Evolutionary conservation across 1,140 invertebrate species (phyloP).

Genomic region (Sitophilus oryzae): DNA sequence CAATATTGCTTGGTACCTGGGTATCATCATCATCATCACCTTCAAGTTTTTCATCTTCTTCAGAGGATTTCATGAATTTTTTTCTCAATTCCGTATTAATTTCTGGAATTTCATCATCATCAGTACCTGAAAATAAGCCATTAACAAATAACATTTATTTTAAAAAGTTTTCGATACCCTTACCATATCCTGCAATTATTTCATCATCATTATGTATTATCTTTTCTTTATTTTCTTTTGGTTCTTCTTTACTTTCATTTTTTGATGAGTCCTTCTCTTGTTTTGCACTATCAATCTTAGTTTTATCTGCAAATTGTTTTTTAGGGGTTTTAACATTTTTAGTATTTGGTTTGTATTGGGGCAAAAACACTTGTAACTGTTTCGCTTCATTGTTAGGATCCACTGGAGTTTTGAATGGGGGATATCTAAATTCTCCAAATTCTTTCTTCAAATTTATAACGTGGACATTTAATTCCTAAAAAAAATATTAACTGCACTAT

Average conservation of each 20-base stretch:
- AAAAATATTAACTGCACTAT: neutral
- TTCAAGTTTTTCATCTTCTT: constrained; percentile 12
- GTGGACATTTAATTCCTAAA: constrained; percentile 65
- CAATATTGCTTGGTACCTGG: constrained; percentile 26
- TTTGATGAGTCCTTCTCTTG: neutral
- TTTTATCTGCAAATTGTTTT: constrained; percentile 35
- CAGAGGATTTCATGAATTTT: constrained; percentile 8
- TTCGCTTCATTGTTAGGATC: constrained; percentile 59
- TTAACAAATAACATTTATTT: neutral
- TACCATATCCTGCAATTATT: constrained; percentile 32
- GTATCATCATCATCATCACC: constrained; percentile 26
- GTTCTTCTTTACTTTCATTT: neutral
- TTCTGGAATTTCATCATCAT: constrained; percentile 25
- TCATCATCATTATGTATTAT: constrained; percentile 22
- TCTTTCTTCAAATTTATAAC: constrained; percentile 64
- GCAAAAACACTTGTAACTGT: constrained; percentile 64
- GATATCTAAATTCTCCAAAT: constrained; percentile 74
- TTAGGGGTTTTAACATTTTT: constrained; percentile 27
- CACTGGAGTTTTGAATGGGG: constrained; percentile 64
- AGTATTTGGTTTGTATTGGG: constrained; percentile 46
- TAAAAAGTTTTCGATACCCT: neutral
- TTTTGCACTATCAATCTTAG: constrained; percentile 1
- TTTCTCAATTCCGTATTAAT: constrained; percentile 24
- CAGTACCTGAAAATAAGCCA: constrained; percentile 23
- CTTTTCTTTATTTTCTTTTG: neutral